Evolutionary conservation across 2,888 invertebrate species (phyloP), one percentile per base, ranked within the genome.

Genomic region (Sepiola atlantica): DNA sequence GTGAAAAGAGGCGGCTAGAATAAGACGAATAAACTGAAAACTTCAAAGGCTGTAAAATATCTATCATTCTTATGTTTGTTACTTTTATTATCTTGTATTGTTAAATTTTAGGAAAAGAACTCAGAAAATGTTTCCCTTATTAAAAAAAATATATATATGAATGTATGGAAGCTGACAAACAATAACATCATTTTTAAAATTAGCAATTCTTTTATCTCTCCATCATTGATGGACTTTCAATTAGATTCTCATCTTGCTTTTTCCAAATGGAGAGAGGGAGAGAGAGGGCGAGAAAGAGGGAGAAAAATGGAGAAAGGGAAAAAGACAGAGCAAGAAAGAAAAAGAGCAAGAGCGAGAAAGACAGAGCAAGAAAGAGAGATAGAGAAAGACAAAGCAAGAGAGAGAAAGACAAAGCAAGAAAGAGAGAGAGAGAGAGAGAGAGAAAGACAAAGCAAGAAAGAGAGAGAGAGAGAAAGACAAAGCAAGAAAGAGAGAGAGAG

Each of bases 21-120:
- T 45, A 45, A 45, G 45, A 45, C 4, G 45, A 32, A 77, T 77
- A n/a, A 12, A 1, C 2, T n/a, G n/a, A 16, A 77, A n/a, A 77
- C 77, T 77, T 77, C 77, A 77, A 77, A 77, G 77, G 16, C n/a
- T 77, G n/a, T 77, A 77, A 77, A n/a, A 77, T 77, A 77, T n/a
- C 77, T 32, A 77, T 4, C n/a, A 77, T n/a, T n/a, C n/a, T 6
- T 45, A 45, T 45, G 45, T 45, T 45, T 45, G 45, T 45, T 45
- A 4, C 8, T 45, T 8, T 45, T 8, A 4, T 45, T 45, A 4
- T 45, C 32, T 77, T 77, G 10, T 77, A 32, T 77, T 77, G n/a
- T n/a, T 77, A 77, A 77, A n/a, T 77, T 18, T 77, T 77, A 77
- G 16, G 32, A 77, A n/a, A n/a, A 32, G 77, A 77, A 77, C 16